Evolutionary conservation across 2,888 invertebrate species (phyloP).

Genomic region (Lasioglossum pauxillum): DNA sequence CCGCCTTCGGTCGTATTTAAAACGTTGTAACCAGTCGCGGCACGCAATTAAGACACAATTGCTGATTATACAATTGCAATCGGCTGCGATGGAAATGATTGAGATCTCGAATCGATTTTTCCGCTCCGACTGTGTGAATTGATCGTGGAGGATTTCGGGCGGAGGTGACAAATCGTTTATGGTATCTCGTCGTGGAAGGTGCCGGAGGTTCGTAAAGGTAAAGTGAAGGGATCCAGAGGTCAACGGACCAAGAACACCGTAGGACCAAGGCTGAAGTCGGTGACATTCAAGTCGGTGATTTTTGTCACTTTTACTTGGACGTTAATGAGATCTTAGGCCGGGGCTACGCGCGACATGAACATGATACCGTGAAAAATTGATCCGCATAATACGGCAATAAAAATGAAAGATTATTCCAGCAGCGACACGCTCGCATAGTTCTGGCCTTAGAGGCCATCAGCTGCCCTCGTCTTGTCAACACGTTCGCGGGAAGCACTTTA

Average conservation of each 20-base stretch:
- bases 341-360: too few species aligned
- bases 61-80: not conserved
- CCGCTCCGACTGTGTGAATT: not conserved
- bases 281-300: not conserved
- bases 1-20: not conserved
- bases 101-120: not conserved
- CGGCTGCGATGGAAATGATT: not conserved
- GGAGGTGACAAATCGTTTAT: not conserved
- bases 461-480: not conserved
- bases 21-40: not conserved
- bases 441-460: not conserved
- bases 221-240: slow-evolving; percentile 19
- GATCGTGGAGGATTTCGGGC: not conserved
- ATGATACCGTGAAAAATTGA: not conserved
- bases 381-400: not conserved
- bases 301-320: not conserved
- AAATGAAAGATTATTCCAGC: not conserved
- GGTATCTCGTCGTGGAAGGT: not conserved
- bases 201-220: not conserved
- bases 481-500: not conserved
- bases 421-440: not conserved
- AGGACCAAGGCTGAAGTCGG: slow-evolving; percentile 15
- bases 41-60: not conserved
- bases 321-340: not conserved
- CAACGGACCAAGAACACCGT: not conserved